A percentile compares a stretch with the other conserved stretches of the same genome.
Conservation (phyloP, 2,113 vertebrate genomes). For the Brienomyrus longianalis region DNA sequence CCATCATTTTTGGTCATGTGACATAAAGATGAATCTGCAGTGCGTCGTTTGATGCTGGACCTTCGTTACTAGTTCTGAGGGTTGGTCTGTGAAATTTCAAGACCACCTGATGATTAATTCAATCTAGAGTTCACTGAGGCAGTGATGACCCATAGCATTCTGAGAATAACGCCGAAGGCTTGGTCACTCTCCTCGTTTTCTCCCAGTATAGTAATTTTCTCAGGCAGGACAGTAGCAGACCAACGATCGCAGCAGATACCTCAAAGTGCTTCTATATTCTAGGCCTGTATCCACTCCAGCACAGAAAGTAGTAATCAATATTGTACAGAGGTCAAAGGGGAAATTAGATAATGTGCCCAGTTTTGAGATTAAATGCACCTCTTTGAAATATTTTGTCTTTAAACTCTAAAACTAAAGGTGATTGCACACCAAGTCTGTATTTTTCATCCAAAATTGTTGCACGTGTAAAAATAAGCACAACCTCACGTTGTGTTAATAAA, state of each 20-base stretch:
- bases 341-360: not conserved
- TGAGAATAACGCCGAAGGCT: not conserved
- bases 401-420: not conserved
- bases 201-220: not conserved
- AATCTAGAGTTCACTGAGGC: not conserved
- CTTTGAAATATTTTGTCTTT: not conserved
- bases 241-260: not conserved
- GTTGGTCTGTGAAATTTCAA: not conserved
- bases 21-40: too few species aligned
- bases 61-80: not conserved
- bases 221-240: too few species aligned
- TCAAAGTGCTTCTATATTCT: not conserved
- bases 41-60: not conserved
- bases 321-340: not conserved
- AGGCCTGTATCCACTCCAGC: not conserved
- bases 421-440: not conserved
- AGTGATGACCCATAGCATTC: not conserved
- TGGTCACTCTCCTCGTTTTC: not conserved
- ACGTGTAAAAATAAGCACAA: not conserved
- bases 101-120: not conserved
- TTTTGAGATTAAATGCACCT: not conserved
- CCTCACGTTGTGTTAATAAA: not conserved
- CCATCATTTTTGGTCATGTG: not conserved
- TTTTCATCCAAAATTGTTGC: not conserved
- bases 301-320: not conserved